phyloP scores from a whole-genome alignment of 1,140 invertebrate species.

The Caenorhabditis inopinata region DNA sequence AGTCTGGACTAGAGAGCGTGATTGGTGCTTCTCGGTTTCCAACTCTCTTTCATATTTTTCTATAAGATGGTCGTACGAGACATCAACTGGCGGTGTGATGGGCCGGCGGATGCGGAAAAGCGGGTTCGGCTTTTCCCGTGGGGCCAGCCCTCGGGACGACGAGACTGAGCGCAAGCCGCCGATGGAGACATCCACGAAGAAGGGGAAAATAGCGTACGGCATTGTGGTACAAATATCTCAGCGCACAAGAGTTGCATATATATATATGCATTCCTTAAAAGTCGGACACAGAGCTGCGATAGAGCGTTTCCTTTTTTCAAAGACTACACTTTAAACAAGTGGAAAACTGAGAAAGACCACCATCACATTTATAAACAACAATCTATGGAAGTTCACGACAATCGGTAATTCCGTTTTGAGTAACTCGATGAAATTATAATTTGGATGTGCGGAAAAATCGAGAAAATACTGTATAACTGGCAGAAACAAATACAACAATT shows the following conservation, averaged over 20 bases:
- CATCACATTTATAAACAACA: not conserved
- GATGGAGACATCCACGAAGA: slow-evolving; percentile 17
- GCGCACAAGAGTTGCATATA: slow-evolving; percentile 27
- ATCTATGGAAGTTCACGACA: too few species aligned
- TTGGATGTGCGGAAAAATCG: too few species aligned
- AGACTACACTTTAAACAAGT: not conserved
- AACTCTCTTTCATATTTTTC: slow-evolving; percentile 29
- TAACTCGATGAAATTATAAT: too few species aligned
- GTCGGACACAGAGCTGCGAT: not conserved
- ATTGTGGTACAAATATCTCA: slow-evolving; percentile 21
- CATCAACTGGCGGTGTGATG: slow-evolving; percentile 29
- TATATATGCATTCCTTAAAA: not conserved
- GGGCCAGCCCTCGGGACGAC: slow-evolving; percentile 29
- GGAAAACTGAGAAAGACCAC: not conserved
- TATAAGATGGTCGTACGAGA: slow-evolving; percentile 26
- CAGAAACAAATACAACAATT: too few species aligned
- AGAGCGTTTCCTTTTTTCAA: not conserved
- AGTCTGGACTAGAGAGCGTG: slow-evolving; percentile 1
- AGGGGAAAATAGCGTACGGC: not conserved
- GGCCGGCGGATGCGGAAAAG: slow-evolving; percentile 27
- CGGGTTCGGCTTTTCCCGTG: slow-evolving; percentile 26
- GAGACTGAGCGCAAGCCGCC: not conserved
- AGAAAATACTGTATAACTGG: too few species aligned
- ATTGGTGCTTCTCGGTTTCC: slow-evolving; percentile 33
- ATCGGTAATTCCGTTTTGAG: too few species aligned